Conservation (phyloP, 2,888 invertebrate species). For the Oscheius sp. region DNA sequence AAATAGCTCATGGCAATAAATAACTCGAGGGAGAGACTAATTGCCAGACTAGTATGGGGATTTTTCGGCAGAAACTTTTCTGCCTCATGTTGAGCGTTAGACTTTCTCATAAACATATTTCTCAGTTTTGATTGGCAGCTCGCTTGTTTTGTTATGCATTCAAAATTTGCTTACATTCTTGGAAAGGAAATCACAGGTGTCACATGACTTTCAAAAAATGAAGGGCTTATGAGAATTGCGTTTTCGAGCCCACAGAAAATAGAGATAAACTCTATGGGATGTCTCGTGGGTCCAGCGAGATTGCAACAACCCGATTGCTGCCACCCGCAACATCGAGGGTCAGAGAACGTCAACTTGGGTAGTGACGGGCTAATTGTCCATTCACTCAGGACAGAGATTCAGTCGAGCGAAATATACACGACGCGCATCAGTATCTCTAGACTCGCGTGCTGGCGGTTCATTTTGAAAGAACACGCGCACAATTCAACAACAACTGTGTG, state of each 20-base stretch:
- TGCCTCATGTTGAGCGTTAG: too few species aligned
- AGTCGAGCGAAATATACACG: constrained; percentile 19
- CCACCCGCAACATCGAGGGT: constrained; percentile 24
- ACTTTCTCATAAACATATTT: too few species aligned
- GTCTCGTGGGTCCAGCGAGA: constrained; percentile 23
- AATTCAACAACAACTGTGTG: too few species aligned
- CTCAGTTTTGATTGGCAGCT: too few species aligned
- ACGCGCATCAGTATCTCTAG: not conserved
- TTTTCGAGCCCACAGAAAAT: not conserved
- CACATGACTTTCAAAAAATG: not conserved
- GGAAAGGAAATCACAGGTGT: too few species aligned
- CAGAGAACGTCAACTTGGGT: constrained; percentile 17
- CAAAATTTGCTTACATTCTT: too few species aligned
- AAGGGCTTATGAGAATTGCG: not conserved
- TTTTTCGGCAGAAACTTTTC: too few species aligned
- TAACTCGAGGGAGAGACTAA: too few species aligned
- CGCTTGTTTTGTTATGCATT: too few species aligned
- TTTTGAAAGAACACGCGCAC: not conserved
- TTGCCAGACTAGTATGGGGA: too few species aligned
- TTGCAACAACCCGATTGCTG: constrained; percentile 20
- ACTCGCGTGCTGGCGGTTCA: not conserved
- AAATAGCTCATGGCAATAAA: too few species aligned
- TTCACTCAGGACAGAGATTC: not conserved
- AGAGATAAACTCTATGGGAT: constrained; percentile 2
- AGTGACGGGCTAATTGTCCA: constrained; percentile 4